Conservation (phyloP, 2,797 vertebrate genomes). For the Thalassophryne amazonica region DNA sequence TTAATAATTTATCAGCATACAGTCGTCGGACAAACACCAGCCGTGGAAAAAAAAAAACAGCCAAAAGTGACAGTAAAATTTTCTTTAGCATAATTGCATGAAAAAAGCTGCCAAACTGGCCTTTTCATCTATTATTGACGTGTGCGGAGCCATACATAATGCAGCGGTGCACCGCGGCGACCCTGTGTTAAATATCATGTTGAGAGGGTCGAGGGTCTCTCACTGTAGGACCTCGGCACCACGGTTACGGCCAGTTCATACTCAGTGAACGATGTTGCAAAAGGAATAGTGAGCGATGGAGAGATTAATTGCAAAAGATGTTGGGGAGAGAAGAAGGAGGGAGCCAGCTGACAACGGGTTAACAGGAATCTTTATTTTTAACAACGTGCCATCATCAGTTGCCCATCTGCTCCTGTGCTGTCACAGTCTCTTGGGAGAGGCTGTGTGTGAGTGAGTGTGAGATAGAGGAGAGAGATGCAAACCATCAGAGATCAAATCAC, state of each 20-base stretch:
- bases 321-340: slow-evolving; percentile 10
- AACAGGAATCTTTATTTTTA: slow-evolving; percentile 79
- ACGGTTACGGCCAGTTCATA: slow-evolving; percentile 18
- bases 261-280: slow-evolving; percentile 5
- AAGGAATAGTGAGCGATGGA: slow-evolving; percentile 29
- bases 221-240: slow-evolving; percentile 20
- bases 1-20: slow-evolving; percentile 65
- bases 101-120: slow-evolving; percentile 63
- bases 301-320: slow-evolving; percentile 18
- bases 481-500: slow-evolving; percentile 74
- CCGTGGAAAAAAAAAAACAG: slow-evolving; percentile 30
- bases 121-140: slow-evolving; percentile 74
- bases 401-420: slow-evolving; percentile 83
- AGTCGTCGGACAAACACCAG: slow-evolving; percentile 53
- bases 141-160: slow-evolving; percentile 70
- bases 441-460: slow-evolving; percentile 17
- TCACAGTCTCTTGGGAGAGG: slow-evolving; percentile 71
- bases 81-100: slow-evolving; percentile 63
- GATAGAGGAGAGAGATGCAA: slow-evolving; percentile 27
- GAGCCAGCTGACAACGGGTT: slow-evolving; percentile 63
- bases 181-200: slow-evolving; percentile 74
- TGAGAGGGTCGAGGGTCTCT: slow-evolving; percentile 31
- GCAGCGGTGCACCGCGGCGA: slow-evolving; percentile 42
- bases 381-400: slow-evolving; percentile 76
- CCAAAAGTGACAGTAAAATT: slow-evolving; percentile 47